Base-by-base conservation (phyloP, 2,797 vertebrate species). In the Megalops cyprinoides region DNA sequence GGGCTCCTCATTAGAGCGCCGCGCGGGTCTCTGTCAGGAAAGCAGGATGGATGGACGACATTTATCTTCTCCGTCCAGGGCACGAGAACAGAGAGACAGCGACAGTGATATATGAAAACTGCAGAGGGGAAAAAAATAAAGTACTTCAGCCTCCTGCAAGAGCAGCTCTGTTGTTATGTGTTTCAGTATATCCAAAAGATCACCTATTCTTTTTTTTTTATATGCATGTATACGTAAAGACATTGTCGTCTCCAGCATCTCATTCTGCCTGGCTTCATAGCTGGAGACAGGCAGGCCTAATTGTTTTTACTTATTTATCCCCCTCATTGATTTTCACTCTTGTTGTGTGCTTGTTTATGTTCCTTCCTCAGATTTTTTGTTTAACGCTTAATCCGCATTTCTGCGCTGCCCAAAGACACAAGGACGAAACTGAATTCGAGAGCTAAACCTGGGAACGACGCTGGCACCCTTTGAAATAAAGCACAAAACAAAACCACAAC, bases 301-400 rank as follows among this genome's bases (percentile, higher is more conserved):
- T 69, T 60, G 9, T 48, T 69, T 67, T 18, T 56, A 15, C 31
- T 51, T 9, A 69, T 69, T 69, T 67, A 65, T 60, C 23, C 79
- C 20, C 10, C 3, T 39, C 34, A 79, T 79, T 7, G 65, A 69
- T 79, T 79, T 42, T 23, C 34, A 4, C 46, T 31, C 20, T n/a
- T 48, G 28, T 23, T 39, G 44, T 51, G 31, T 6, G 51, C 37
- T 79, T 79, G 23, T 20, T 53, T 53, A 48, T 18, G 65, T 49
- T 67, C 49, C 9, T 53, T n/a, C 44, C 28, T 42, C 1, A 1
- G n/a, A 49, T 4, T 49, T 31, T 34, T 42, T 12, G 20, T 12
- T 51, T 9, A 1, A 20, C 87, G 83, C 87, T 88, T 81, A 80
- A 88, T 89, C 87, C 84, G 87, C 90, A 86, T 89, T 88, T 79